phyloP scores from a whole-genome alignment of 35 echinoderm and acorn worm genomes.

The Apostichopus japonicus region DNA sequence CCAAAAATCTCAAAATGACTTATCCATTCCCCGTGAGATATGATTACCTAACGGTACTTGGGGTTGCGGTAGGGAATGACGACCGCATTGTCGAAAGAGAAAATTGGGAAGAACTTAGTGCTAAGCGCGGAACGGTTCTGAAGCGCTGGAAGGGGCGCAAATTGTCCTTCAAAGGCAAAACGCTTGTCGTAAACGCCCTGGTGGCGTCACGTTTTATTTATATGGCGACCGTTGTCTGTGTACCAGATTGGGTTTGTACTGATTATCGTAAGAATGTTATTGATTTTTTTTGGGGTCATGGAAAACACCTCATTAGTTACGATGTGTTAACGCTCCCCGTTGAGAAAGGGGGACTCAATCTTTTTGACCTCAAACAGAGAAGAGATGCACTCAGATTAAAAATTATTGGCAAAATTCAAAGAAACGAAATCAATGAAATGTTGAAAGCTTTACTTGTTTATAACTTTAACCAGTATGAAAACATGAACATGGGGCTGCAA shows the following conservation, averaged over 20 bases:
- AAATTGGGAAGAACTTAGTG: neutral
- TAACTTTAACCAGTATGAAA: slow-evolving; percentile 16
- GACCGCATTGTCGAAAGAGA: neutral
- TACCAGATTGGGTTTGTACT: neutral
- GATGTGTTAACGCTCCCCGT: too few species aligned
- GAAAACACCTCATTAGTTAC: neutral
- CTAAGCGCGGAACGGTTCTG: neutral
- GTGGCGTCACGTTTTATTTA: slow-evolving; percentile 8
- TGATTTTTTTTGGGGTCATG: neutral
- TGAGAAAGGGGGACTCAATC: slow-evolving; percentile 4
- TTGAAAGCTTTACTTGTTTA: slow-evolving; percentile 2
- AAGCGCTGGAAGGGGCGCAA: slow-evolving; percentile 12
- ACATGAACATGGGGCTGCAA: slow-evolving; percentile 19
- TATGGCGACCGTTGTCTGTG: neutral
- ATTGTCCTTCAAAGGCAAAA: slow-evolving; percentile 1
- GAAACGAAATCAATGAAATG: slow-evolving; percentile 18
- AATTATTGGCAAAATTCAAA: neutral
- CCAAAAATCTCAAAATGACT: neutral
- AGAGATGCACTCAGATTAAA: slow-evolving; percentile 6
- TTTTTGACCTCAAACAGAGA: slow-evolving; percentile 22
- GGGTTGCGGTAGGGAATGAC: neutral
- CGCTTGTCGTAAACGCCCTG: slow-evolving; percentile 1
- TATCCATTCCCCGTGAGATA: neutral
- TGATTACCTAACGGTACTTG: neutral
- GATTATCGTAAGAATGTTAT: neutral